Percentiles rank a stretch among this genome's conserved stretches.
phyloP scores from a whole-genome alignment of 2,797 vertebrate species.

The Sparus aurata region DNA sequence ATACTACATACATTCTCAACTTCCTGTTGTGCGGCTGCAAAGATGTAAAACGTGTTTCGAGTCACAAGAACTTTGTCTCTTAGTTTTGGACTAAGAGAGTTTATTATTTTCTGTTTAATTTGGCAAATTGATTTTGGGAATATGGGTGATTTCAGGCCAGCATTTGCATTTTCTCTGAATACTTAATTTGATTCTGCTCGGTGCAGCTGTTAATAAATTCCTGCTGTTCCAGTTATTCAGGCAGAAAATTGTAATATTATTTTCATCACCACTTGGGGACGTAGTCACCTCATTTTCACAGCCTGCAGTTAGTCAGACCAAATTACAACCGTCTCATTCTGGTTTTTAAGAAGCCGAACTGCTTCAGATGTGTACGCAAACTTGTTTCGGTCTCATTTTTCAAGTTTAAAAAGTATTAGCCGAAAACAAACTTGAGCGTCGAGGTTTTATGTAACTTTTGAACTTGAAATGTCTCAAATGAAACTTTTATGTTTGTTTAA shows the following conservation, averaged over 20 bases:
- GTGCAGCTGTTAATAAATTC: background rate
- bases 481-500: background rate
- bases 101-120: background rate
- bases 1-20: background rate
- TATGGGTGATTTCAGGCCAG: background rate
- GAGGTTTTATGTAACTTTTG: background rate
- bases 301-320: background rate
- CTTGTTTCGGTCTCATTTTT: background rate
- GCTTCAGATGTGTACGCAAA: background rate
- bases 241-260: background rate
- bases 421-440: background rate
- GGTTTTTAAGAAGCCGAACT: background rate
- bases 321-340: background rate
- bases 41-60: background rate
- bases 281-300: background rate
- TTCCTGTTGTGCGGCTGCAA: constrained; percentile 1
- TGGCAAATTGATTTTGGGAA: background rate
- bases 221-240: background rate
- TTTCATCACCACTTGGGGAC: background rate
- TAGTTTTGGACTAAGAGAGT: background rate
- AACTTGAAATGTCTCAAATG: constrained; percentile 1
- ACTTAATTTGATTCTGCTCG: background rate
- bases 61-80: background rate
- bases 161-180: background rate
- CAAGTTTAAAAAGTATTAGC: background rate